phyloP scores from a whole-genome alignment of 2,113 vertebrate genomes.

The Cercopithecus mona region DNA sequence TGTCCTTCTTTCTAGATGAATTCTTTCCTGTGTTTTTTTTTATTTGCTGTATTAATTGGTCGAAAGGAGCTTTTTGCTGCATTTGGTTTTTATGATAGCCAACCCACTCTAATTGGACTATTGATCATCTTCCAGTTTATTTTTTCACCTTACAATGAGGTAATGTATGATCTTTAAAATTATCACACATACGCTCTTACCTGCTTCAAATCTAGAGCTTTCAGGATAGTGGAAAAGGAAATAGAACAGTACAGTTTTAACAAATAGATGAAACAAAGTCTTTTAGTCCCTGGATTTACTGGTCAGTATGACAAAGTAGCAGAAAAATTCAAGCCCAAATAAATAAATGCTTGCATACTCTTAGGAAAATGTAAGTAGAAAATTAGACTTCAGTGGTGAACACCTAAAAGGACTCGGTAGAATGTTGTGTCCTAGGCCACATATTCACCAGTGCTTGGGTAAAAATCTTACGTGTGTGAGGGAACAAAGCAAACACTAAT shows the following conservation, averaged over 20 bases:
- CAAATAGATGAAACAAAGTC: not conserved
- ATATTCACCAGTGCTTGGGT: not conserved
- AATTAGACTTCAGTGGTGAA: not conserved
- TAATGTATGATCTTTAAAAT: slow-evolving; percentile 78
- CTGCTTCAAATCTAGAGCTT: slow-evolving; percentile 22
- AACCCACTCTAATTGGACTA: slow-evolving; percentile 97
- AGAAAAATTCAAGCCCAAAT: slow-evolving; percentile 22
- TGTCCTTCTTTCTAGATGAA: slow-evolving; percentile 91
- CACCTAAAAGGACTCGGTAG: not conserved
- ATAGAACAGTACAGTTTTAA: not conserved
- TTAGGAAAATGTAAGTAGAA: not conserved
- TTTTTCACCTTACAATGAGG: slow-evolving; percentile 99
- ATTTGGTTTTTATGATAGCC: slow-evolving; percentile 95
- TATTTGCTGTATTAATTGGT: slow-evolving; percentile 96
- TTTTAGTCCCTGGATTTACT: not conserved
- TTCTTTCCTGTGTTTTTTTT: slow-evolving; percentile 97
- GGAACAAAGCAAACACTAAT: not conserved
- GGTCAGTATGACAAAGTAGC: not conserved
- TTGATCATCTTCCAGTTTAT: slow-evolving; percentile 99
- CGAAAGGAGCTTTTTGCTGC: slow-evolving; percentile 96
- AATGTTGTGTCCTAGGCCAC: not conserved
- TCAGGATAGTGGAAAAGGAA: slow-evolving; percentile 18
- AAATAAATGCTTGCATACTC: not conserved
- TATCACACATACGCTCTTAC: not conserved
- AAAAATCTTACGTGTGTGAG: not conserved